Percentiles rank a stretch among this genome's conserved stretches.
These are phyloP conservation scores for Ectemnius lituratus DNA, from an alignment of 2,888 invertebrate genomes.

Conservation along the genomic window DNA sequence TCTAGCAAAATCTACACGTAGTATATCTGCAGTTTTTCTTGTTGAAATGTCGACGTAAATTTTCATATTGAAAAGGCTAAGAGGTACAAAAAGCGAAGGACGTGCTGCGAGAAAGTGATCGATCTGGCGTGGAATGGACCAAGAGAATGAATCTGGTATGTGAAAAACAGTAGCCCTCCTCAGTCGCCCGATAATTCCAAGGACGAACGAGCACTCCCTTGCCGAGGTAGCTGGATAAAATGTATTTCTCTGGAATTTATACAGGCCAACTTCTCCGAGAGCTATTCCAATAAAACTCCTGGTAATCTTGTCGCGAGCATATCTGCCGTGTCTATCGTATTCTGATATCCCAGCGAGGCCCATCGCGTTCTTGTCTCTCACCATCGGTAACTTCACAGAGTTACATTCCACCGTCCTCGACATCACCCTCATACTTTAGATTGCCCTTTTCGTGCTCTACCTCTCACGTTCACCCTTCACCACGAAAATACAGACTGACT, in stretches of 20 bases:
- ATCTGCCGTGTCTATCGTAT: conserved; percentile 11
- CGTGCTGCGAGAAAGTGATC: no score
- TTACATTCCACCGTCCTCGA: not conserved
- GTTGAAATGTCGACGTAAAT: no score
- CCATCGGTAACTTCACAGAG: conserved; percentile 30
- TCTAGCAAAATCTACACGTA: no score
- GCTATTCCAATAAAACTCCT: conserved; percentile 14
- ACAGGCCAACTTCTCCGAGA: conserved; percentile 9
- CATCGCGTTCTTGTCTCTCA: conserved; percentile 25
- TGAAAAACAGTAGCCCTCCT: no score
- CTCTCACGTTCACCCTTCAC: conserved; percentile 11
- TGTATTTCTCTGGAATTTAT: conserved; percentile 12
- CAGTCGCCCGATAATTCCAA: no score
- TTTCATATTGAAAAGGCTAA: no score
- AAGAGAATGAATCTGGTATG: no score
- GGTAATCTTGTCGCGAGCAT: conserved; percentile 27
- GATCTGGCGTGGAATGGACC: no score
- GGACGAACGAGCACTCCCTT: no score
- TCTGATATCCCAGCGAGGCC: conserved; percentile 27
- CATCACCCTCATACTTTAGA: not conserved
- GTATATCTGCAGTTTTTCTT: no score
- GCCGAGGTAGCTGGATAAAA: not conserved
- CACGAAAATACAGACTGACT: conserved; percentile 29
- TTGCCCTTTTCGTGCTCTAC: conserved; percentile 5
- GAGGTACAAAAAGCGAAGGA: no score